Conservation (phyloP, 2,888 invertebrate species). For the Caenorhabditis japonica region DNA sequence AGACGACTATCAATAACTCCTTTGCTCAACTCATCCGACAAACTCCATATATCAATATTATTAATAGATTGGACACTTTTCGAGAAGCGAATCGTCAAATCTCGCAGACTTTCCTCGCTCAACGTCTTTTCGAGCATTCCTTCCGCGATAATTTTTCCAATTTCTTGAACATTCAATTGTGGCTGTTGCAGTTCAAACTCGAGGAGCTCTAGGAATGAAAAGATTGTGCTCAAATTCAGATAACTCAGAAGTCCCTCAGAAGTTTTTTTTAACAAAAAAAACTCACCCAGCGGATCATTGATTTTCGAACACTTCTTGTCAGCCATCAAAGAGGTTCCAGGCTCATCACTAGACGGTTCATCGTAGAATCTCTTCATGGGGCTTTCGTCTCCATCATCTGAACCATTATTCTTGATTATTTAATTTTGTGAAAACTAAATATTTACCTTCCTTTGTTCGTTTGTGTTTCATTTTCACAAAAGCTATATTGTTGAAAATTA, state of each 20-base stretch:
- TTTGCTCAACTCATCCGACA: conserved; percentile 23
- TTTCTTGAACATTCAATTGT: conserved; percentile 27
- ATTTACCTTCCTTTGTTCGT: too few relatives aligned
- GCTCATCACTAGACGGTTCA: too few relatives aligned
- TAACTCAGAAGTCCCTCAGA: neutral
- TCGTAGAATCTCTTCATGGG: too few relatives aligned
- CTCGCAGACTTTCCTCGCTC: conserved; percentile 9
- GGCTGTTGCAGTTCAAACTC: conserved; percentile 14
- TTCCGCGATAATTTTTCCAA: conserved; percentile 34
- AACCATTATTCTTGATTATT: too few relatives aligned
- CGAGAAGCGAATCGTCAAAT: conserved; percentile 14
- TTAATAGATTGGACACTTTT: conserved; percentile 6
- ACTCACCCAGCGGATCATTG: neutral
- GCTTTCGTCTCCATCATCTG: too few relatives aligned
- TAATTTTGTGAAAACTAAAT: too few relatives aligned
- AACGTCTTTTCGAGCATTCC: conserved; percentile 26
- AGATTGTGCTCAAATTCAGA: neutral
- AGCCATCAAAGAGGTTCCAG: conserved; percentile 4
- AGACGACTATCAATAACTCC: conserved; percentile 33
- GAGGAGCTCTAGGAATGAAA: conserved; percentile 10
- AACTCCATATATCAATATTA: conserved; percentile 25
- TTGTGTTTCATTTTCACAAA: too few relatives aligned
- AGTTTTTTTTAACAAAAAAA: neutral
- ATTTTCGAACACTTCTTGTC: too few relatives aligned
- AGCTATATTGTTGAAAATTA: too few relatives aligned